Percentiles rank a stretch among this genome's conserved stretches.
Evolutionary conservation across 2,113 vertebrate species (phyloP).

Genomic region (Eurystomus gularis): DNA sequence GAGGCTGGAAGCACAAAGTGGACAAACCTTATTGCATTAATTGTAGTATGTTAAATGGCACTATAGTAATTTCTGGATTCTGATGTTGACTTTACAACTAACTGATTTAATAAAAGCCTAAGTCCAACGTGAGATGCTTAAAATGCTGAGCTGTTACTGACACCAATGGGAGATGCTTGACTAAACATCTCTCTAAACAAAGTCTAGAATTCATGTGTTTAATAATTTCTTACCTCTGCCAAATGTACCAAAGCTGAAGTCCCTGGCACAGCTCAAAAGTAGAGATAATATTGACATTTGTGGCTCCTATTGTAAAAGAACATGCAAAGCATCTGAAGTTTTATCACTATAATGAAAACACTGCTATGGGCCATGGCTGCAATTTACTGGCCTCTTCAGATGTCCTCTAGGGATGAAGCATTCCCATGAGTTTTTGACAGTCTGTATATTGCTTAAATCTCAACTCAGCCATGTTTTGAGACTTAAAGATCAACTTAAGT

Average conservation of each 20-base stretch:
- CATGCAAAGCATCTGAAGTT: neutral
- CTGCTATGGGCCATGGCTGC: neutral
- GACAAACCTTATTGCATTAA: neutral
- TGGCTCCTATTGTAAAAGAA: neutral
- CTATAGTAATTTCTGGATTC: neutral
- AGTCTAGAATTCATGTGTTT: neutral
- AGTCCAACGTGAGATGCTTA: neutral
- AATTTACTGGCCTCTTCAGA: neutral
- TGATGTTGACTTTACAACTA: neutral
- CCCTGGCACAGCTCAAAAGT: neutral
- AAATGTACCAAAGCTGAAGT: neutral
- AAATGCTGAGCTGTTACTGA: neutral
- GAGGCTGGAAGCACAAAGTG: neutral
- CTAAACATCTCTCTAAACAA: neutral
- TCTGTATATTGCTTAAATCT: neutral
- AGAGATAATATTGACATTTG: neutral
- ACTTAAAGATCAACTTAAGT: neutral
- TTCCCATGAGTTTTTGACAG: neutral
- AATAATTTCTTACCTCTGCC: neutral
- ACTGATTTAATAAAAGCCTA: neutral
- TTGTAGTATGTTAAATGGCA: neutral
- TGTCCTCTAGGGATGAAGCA: neutral
- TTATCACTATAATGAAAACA: neutral
- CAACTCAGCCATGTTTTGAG: neutral
- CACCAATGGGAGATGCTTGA: neutral